Evolutionary conservation across 2,888 invertebrate species (phyloP).

Genomic region (Volucella inflata): DNA sequence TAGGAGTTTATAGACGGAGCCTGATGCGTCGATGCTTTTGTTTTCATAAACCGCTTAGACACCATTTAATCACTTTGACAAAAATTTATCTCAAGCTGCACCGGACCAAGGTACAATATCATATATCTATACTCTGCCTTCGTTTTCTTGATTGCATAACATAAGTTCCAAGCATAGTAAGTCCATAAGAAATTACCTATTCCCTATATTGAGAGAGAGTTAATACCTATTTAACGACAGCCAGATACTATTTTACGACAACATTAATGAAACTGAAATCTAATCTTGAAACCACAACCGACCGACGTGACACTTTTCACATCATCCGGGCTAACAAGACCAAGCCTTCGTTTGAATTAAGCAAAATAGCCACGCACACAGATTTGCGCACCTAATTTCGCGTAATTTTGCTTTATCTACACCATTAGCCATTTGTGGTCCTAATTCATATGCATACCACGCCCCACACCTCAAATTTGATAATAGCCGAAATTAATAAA

Average conservation of each 20-base stretch:
- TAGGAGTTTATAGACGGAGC: too few relatives aligned
- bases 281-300: conserved; percentile 18
- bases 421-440: conserved; percentile 63
- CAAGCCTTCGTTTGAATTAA: conserved; percentile 6
- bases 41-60: too few relatives aligned
- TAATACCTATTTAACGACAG: too few relatives aligned
- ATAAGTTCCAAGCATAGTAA: too few relatives aligned
- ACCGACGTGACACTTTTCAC: conserved; percentile 65
- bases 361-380: conserved; percentile 66
- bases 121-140: too few relatives aligned
- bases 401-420: conserved; percentile 66
- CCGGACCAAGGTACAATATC: too few relatives aligned
- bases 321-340: conserved; percentile 12
- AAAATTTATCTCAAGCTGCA: too few relatives aligned
- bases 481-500: conserved; percentile 71
- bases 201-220: too few relatives aligned
- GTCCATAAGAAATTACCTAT: too few relatives aligned
- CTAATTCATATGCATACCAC: conserved; percentile 73
- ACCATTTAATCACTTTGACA: too few relatives aligned
- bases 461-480: conserved; percentile 69
- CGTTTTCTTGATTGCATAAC: too few relatives aligned
- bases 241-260: conserved; percentile 18
- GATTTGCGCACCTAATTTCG: conserved; percentile 74
- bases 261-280: conserved; percentile 40
- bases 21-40: too few relatives aligned